phyloP scores from a whole-genome alignment of 2,113 vertebrate genomes.

The Xenopus laevis region DNA sequence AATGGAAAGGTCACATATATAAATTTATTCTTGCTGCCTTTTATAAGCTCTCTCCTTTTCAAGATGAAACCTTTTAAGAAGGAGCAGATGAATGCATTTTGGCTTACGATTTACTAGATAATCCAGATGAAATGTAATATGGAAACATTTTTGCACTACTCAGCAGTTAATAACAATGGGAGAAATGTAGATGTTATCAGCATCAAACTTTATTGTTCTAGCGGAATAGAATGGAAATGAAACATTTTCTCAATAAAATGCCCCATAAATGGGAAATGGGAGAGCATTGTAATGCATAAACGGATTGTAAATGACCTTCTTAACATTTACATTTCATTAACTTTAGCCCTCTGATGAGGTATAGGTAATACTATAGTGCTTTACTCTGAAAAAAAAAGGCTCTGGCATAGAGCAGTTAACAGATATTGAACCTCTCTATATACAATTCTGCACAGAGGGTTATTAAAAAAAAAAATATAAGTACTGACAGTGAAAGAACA shows the following conservation, averaged over 20 bases:
- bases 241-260: neutral
- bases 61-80: constrained; percentile 19
- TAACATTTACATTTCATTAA: neutral
- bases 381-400: no score
- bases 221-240: neutral
- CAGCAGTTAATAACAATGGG: neutral
- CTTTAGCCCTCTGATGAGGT: no score
- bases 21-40: constrained; percentile 36
- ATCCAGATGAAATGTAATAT: constrained; percentile 15
- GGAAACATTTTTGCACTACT: neutral
- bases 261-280: neutral
- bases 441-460: no score
- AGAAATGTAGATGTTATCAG: constrained; percentile 6
- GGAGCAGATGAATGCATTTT: constrained; percentile 4
- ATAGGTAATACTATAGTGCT: no score
- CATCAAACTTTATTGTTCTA: neutral
- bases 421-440: no score
- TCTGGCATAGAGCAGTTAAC: no score
- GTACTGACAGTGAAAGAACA: no score
- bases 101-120: constrained; percentile 1
- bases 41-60: constrained; percentile 6
- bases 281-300: neutral
- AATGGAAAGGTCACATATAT: constrained; percentile 41
- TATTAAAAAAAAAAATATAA: no score
- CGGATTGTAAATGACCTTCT: neutral